Conservation (phyloP, 2,113 vertebrate genomes). For the Plectropomus leopardus region DNA sequence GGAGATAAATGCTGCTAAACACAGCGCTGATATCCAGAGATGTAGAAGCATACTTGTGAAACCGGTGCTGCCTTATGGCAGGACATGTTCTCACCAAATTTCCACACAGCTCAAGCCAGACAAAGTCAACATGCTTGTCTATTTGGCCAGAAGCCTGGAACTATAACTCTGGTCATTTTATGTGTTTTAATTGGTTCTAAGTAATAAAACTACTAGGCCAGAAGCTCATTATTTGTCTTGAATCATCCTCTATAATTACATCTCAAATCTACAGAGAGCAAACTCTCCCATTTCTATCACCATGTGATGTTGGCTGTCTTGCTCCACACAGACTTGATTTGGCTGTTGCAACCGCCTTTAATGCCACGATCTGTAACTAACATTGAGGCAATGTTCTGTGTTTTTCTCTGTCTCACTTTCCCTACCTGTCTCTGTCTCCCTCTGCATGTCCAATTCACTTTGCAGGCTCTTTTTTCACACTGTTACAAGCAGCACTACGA, state of each 20-base stretch:
- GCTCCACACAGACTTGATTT: neutral
- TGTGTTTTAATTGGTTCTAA: conserved; percentile 8
- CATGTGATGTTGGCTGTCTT: neutral
- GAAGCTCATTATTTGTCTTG: conserved; percentile 24
- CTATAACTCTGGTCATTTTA: conserved; percentile 5
- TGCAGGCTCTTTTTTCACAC: conserved; percentile 16
- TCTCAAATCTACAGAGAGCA: conserved; percentile 15
- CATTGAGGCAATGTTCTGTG: neutral
- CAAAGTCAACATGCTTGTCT: conserved; percentile 6
- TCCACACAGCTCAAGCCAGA: neutral
- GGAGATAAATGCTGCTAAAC: neutral
- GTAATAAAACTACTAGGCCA: conserved; percentile 8
- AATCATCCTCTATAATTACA: conserved; percentile 19
- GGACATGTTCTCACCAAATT: conserved; percentile 16
- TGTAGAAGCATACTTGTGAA: conserved; percentile 5
- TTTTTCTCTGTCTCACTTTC: neutral
- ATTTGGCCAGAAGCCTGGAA: conserved; percentile 8
- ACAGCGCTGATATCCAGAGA: neutral
- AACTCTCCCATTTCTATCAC: neutral
- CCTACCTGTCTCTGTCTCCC: neutral
- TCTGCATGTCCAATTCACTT: conserved; percentile 39
- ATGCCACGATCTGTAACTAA: conserved; percentile 16
- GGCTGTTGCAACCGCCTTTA: neutral
- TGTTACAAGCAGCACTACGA: neutral
- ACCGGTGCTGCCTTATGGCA: conserved; percentile 8